Conservation (phyloP, 2,797 vertebrate species). For the Delichon dasypus region DNA sequence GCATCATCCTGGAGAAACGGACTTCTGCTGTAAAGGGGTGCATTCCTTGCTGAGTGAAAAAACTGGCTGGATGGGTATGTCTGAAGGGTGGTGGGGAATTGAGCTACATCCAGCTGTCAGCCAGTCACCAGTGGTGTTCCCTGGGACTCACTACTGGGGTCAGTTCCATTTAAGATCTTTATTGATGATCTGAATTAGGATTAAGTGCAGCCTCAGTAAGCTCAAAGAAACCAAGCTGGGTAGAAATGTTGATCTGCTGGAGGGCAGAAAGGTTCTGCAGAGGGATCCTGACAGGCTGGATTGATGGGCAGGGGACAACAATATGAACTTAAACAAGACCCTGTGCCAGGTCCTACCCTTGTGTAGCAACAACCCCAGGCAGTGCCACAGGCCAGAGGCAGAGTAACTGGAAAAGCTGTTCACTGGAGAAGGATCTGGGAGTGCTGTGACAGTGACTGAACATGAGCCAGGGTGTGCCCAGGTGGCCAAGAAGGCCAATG, state of each 20-base stretch:
- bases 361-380: not conserved
- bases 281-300: not conserved
- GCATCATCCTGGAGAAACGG: not conserved
- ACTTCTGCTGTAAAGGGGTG: not conserved
- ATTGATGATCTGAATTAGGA: not conserved
- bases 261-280: not conserved
- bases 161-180: not conserved
- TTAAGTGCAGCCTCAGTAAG: not conserved
- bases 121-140: too few relatives aligned
- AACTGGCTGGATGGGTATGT: not conserved
- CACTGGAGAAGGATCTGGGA: not conserved
- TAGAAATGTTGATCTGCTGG: not conserved
- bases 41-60: not conserved
- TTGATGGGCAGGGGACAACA: too few relatives aligned
- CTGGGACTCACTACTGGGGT: too few relatives aligned
- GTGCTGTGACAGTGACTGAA: not conserved
- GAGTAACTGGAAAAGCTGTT: not conserved
- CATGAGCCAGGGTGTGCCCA: not conserved
- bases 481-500: not conserved
- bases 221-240: not conserved
- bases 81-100: not conserved
- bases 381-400: too few relatives aligned
- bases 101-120: not conserved
- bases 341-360: rapidly evolving
- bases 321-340: not conserved